Evolutionary conservation across 2,888 invertebrate species (phyloP).

Genomic region (Dasypolia templi): DNA sequence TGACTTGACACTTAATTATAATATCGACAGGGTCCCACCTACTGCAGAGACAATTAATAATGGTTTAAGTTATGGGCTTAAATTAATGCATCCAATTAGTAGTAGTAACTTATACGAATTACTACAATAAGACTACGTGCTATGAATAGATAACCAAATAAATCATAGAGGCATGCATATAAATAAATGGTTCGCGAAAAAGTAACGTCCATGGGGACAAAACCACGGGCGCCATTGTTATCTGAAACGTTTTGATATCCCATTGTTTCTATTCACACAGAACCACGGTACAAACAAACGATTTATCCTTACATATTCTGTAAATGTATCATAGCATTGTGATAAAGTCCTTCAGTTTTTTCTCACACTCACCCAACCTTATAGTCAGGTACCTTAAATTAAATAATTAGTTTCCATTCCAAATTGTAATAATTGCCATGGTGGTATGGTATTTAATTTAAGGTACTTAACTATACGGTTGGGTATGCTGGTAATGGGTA

Average conservation of each 20-base stretch:
- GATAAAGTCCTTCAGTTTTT: constrained; percentile 48
- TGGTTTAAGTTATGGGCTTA: neutral
- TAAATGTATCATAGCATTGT: constrained; percentile 49
- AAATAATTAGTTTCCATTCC: no score
- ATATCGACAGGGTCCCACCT: neutral
- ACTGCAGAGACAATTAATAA: neutral
- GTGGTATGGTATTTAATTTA: constrained; percentile 32
- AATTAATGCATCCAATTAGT: neutral
- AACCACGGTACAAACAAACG: constrained; percentile 32
- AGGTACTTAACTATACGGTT: constrained; percentile 20
- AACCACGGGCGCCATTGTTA: constrained; percentile 57
- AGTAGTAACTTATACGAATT: no score
- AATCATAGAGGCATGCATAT: constrained; percentile 4
- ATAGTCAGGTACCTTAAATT: no score
- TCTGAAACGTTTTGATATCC: constrained; percentile 53
- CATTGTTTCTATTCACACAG: constrained; percentile 62
- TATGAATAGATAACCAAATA: constrained; percentile 10
- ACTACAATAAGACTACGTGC: neutral
- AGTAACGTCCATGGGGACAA: constrained; percentile 36
- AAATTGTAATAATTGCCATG: no score
- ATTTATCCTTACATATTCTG: constrained; percentile 48
- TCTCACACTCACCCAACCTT: no score
- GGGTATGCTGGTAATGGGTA: neutral
- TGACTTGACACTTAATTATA: neutral
- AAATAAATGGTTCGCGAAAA: constrained; percentile 15